phyloP scores from a whole-genome alignment of 2,797 vertebrate genomes.

The Chelon labrosus region DNA sequence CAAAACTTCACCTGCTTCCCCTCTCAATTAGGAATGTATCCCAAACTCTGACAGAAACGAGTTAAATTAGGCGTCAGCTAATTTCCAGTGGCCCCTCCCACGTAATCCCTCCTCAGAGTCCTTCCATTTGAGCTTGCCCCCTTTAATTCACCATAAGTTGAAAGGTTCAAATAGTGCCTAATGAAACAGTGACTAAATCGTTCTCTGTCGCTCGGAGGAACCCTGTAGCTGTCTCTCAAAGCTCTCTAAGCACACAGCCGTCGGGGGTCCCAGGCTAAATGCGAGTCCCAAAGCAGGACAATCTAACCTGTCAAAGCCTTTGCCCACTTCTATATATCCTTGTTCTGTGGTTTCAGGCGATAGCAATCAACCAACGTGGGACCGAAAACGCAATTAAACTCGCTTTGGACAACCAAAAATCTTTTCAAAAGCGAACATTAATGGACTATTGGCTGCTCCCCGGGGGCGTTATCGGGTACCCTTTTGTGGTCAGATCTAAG shows the following conservation, averaged over 20 bases:
- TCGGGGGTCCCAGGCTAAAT: slow-evolving; percentile 83
- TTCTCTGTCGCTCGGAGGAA: slow-evolving; percentile 87
- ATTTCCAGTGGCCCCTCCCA: slow-evolving; percentile 95
- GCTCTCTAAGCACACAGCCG: slow-evolving; percentile 81
- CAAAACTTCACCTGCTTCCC: slow-evolving; percentile 99
- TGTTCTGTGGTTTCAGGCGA: slow-evolving; percentile 81
- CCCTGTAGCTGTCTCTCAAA: slow-evolving; percentile 90
- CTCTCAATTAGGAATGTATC: slow-evolving; percentile 99
- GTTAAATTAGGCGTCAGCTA: slow-evolving; percentile 99
- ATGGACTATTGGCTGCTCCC: slow-evolving; percentile 78
- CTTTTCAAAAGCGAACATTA: slow-evolving; percentile 82
- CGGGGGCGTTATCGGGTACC: slow-evolving; percentile 72
- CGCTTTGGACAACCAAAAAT: slow-evolving; percentile 82
- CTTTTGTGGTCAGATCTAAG: slow-evolving; percentile 79
- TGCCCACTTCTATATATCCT: slow-evolving; percentile 81
- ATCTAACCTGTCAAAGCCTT: slow-evolving; percentile 88
- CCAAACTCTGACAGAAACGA: slow-evolving; percentile 97
- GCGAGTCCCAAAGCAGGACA: slow-evolving; percentile 85
- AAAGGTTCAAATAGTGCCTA: slow-evolving; percentile 99
- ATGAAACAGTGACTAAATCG: slow-evolving; percentile 98
- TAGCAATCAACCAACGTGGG: slow-evolving; percentile 87
- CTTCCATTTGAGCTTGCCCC: slow-evolving; percentile 91
- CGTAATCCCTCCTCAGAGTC: slow-evolving; percentile 89
- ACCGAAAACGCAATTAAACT: slow-evolving; percentile 91
- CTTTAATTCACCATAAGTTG: slow-evolving; percentile 98